Evolutionary conservation across 2,113 vertebrate genomes (phyloP), one percentile per base, ranked within the genome.

Genomic region (Typhlomys cinereus): DNA sequence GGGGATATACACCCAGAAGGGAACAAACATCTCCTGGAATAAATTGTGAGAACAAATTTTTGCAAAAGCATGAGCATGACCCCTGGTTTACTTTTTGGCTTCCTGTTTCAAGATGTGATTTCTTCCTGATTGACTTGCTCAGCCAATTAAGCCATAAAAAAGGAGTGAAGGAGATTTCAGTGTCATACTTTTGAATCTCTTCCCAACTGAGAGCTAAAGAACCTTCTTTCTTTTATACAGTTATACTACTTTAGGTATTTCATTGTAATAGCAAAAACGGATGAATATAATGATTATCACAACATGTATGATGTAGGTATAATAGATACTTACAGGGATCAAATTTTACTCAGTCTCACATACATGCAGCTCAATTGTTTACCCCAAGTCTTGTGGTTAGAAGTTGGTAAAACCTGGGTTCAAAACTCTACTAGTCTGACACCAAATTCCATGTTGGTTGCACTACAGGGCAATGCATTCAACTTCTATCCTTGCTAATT

Each of bases 261-360:
- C 21, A 75, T 10, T 74, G 46, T 52, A 23, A 27, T 52, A 54
- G 61, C 18, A 41, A 27, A 79, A 89, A 88, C 54, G 61, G 50
- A 84, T 21, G 36, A 36, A 88, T 57, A 66, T 36, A 78, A 8
- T 80, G 23, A 20, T 57, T 4, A 23, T 67, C 44, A 82, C 7
- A 67, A 57, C 62, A 39, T 48, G 66, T 82, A 75, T 86, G 34
- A 31, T 93, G 50, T 54, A 87, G n/a, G 25, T 50, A 90, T 80
- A 80, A 69, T 64, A 80, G 84, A 85, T 36, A 59, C 13, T 18
- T 92, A 70, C 34, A 80, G 41, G 29, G n/a, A 93, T 70, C 27
- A 87, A 69, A 61, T 85, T 88, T 83, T 87, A 89, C 34, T 64
- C 76, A 7, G 39, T 41, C 92, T 87, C 82, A 89, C 18, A 94